phyloP scores from a whole-genome alignment of 2,797 vertebrate species.

The Danio albolineatus region DNA sequence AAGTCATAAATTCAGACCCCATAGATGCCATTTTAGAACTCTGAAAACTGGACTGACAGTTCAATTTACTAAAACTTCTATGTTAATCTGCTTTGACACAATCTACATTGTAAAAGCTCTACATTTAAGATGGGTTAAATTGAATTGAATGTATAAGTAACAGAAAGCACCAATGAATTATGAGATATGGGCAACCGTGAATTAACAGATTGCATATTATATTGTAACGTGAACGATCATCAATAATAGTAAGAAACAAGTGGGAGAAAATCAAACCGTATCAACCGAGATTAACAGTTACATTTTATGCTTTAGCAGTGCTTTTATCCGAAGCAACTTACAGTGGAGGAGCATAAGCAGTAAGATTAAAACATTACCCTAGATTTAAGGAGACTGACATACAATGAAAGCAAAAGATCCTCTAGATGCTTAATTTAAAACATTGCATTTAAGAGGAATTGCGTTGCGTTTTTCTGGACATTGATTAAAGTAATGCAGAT shows the following conservation, averaged over 20 bases:
- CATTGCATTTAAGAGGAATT: neutral
- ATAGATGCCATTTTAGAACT: too few species aligned
- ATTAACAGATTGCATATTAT: too few species aligned
- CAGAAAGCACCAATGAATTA: neutral
- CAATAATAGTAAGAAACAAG: neutral
- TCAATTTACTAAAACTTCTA: too few species aligned
- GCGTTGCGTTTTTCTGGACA: neutral
- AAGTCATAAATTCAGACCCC: too few species aligned
- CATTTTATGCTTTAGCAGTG: neutral
- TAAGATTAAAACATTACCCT: constrained; percentile 1
- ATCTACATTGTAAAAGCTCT: too few species aligned
- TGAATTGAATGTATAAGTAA: too few species aligned
- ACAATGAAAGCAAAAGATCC: neutral
- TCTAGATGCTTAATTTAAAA: neutral
- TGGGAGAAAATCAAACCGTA: neutral
- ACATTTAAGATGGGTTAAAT: too few species aligned
- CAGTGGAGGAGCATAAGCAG: neutral
- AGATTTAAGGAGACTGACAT: neutral
- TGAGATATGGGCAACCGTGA: too few species aligned
- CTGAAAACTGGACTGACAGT: too few species aligned
- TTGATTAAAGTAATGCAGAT: neutral
- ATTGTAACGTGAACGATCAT: neutral
- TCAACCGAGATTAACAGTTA: constrained; percentile 6
- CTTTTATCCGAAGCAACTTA: neutral
- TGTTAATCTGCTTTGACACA: too few species aligned